Base-by-base conservation (phyloP, 2,797 vertebrate species). In the Acanthurus leucopareius region DNA sequence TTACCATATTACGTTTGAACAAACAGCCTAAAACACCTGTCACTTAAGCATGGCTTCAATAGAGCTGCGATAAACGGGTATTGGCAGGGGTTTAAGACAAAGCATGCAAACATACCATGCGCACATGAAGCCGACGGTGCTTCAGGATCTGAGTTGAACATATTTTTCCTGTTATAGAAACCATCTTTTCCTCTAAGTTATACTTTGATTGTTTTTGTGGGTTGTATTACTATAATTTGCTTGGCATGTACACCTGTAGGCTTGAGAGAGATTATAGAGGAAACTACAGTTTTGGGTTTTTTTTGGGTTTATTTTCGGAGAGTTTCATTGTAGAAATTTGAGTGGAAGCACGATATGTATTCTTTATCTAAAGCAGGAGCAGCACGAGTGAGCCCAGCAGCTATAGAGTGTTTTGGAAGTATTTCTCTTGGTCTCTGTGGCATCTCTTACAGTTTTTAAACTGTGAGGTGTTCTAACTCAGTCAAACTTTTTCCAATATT, bases 21-120 rank as follows among this genome's bases (percentile, higher is more conserved):
- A 93, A 88, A 91, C 77, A 86, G 74, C 77, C 57, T 48, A 8
- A 85, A 88, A 82, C 76, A 88, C 77, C 91, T 87, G 89, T 79
- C 86, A 79, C 52, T 81, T 80, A 57, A 63, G 78, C 42, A 45
- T 19, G 35, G 57, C 40, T 80, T 78, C 75, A 84, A 77, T 59
- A 32, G 40, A 1, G 42, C 66, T 25, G 69, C 0, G 38, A 67
- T 73, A 85, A 83, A 70, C 0, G 32, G 68, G 44, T 32, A 49
- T 9, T 44, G 45, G 70, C 56, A 53, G 38, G 25, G 70, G 44
- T 77, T 82, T 75, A 47, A 81, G 68, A 75, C 38, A 65, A 84
- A 69, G 56, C 35, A 60, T 38, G 60, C 58, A 80, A 73, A 78
- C 59, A 61, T n/a, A 22, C 16, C n/a, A 56, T 38, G 38, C 3